Evolutionary conservation across 1,140 invertebrate genomes (phyloP).

Genomic region (Eriocheir sinensis): DNA sequence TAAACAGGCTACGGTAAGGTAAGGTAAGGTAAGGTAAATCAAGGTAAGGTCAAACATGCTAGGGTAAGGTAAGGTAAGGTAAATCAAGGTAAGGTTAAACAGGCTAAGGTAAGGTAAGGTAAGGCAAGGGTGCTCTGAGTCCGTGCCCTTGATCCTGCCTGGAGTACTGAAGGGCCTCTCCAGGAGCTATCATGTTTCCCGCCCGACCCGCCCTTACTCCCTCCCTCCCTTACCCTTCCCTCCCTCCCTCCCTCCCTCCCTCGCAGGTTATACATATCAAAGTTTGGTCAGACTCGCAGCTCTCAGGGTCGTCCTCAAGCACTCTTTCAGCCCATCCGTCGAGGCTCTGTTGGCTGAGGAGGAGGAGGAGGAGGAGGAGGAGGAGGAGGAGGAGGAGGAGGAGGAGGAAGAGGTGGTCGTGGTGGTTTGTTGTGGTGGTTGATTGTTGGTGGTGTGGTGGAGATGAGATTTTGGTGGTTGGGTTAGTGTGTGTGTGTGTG

Average conservation of each 20-base stretch:
- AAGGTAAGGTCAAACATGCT: no score
- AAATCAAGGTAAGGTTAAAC: neutral
- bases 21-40: no score
- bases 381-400: no score
- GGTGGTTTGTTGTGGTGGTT: neutral
- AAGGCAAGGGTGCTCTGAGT: conserved; percentile 28
- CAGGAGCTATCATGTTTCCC: conserved; percentile 60
- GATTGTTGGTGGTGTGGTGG: neutral
- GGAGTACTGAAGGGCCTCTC: conserved; percentile 49
- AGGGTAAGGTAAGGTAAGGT: no score
- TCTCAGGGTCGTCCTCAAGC: no score
- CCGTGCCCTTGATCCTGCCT: conserved; percentile 51
- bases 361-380: no score
- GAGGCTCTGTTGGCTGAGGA: no score
- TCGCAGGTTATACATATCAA: conserved; percentile 53
- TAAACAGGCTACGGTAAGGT: no score
- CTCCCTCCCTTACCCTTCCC: no score
- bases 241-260: no score
- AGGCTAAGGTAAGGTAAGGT: neutral
- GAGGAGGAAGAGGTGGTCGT: no score
- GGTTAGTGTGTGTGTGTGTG: neutral
- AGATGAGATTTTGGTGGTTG: neutral
- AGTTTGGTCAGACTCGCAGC: conserved; percentile 51
- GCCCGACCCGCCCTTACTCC: neutral
- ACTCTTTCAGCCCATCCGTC: no score